phyloP scores from a whole-genome alignment of 2,797 vertebrate genomes.

The Anas bahamensis region DNA sequence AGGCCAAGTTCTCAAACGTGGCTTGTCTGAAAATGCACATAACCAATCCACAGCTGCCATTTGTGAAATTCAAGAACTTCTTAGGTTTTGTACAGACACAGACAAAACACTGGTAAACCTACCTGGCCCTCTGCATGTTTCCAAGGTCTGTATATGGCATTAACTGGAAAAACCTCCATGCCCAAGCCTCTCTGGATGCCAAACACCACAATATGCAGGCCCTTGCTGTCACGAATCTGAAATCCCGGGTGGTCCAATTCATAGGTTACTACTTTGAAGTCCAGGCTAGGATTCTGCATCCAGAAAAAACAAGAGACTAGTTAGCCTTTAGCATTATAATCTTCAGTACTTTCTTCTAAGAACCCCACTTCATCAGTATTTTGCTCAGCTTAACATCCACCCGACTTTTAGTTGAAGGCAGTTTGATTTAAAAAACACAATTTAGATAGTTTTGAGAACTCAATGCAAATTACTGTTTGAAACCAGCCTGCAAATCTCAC shows the following conservation, averaged over 20 bases:
- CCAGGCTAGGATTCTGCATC: slow-evolving; percentile 92
- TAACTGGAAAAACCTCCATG: slow-evolving; percentile 96
- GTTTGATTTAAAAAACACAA: background rate
- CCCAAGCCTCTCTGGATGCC: slow-evolving; percentile 96
- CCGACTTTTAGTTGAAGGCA: background rate
- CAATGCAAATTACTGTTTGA: background rate
- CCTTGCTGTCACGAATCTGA: slow-evolving; percentile 97
- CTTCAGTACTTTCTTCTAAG: background rate
- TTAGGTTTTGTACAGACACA: background rate
- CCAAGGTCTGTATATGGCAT: slow-evolving; percentile 98
- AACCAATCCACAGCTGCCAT: background rate
- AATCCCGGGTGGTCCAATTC: slow-evolving; percentile 97
- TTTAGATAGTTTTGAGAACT: background rate
- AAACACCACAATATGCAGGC: slow-evolving; percentile 95
- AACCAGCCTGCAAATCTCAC: background rate
- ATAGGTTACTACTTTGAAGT: slow-evolving; percentile 99
- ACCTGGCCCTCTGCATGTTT: slow-evolving; percentile 99
- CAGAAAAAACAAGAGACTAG: background rate
- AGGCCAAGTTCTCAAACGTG: background rate
- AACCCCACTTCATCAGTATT: background rate
- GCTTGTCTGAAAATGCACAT: background rate
- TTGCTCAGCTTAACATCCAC: background rate
- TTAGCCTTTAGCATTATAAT: background rate
- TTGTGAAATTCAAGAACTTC: background rate
- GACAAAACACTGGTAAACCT: background rate